Evolutionary conservation across 2,888 invertebrate genomes (phyloP), one percentile per base, ranked within the genome.

Genomic region (Lissonota sp.): DNA sequence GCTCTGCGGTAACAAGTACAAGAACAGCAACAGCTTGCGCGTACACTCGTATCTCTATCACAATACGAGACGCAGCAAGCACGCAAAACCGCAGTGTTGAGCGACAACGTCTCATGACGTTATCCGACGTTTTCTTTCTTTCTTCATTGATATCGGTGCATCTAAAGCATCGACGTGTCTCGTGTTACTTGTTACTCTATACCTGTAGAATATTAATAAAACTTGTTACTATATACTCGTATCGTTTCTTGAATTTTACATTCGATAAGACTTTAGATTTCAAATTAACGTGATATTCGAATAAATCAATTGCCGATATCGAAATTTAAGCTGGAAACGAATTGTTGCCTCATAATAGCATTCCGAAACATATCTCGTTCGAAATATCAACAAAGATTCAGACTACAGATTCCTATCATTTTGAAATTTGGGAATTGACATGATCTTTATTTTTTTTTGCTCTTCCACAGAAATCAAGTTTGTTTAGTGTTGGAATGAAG

Each of bases 1-100:
- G 84, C 94, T 96, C 75, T 96, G 96, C 89, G 95, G 95, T 86
- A 96, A 96, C 85, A 92, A 91, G 86, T 92, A 92, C 86, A 92
- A 92, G 79, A 92, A 92, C 82, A 91, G 92, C 82, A 92, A 92
- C 80, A 92, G 92, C 78, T 86, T 92, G 76, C 91, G 92, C 78
- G 92, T 92, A 64, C 92, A 92, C 86, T 92, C 92, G 84, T 92
- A 92, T 83, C 90, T 92, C 51, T 92, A 92, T 85, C 92, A 92
- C 82, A 92, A 92, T 75, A 87, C 91, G 10, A 91, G 91, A 78
- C 87, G 92, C 66, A 90, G 90, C 82, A 92, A 92, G 83, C 88
- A 84, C 72, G 82, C 80, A 6, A 89, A 87, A 40, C 74, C 82
- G 12, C 81, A 88, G 53, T 88, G 6, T 79, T 85, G 16, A 75